Conservation (phyloP, 2,797 vertebrate genomes). For the Neopelma chrysocephalum region DNA sequence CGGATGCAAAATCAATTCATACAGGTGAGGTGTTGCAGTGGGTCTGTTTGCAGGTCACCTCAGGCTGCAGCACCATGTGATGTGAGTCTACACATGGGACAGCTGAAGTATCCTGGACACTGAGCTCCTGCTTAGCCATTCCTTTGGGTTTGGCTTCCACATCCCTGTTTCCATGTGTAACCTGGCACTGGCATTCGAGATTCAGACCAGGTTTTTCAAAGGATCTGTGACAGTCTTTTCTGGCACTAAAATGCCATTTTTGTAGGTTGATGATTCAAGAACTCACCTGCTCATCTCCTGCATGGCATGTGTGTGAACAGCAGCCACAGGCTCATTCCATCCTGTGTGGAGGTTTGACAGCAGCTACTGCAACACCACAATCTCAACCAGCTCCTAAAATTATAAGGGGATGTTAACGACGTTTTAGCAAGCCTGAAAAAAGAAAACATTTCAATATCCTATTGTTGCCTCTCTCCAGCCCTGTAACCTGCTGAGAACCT, state of each 20-base stretch:
- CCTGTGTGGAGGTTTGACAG: neutral
- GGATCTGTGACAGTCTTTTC: neutral
- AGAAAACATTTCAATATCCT: neutral
- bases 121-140: neutral
- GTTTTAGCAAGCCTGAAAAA: slow-evolving; percentile 10
- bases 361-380: neutral
- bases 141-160: neutral
- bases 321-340: neutral
- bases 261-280: neutral
- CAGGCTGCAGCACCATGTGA: neutral
- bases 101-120: neutral
- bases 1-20: neutral
- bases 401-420: neutral
- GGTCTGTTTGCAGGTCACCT: neutral
- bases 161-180: neutral
- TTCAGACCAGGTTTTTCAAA: neutral
- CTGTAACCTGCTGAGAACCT: neutral
- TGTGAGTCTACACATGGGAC: rapidly evolving
- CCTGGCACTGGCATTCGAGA: too few relatives aligned
- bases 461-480: neutral
- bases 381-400: slow-evolving; percentile 7
- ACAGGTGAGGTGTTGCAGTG: neutral
- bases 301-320: neutral
- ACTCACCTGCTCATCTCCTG: neutral
- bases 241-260: neutral